Conservation (phyloP, 2,797 vertebrate genomes). For the Scleropages formosus region DNA sequence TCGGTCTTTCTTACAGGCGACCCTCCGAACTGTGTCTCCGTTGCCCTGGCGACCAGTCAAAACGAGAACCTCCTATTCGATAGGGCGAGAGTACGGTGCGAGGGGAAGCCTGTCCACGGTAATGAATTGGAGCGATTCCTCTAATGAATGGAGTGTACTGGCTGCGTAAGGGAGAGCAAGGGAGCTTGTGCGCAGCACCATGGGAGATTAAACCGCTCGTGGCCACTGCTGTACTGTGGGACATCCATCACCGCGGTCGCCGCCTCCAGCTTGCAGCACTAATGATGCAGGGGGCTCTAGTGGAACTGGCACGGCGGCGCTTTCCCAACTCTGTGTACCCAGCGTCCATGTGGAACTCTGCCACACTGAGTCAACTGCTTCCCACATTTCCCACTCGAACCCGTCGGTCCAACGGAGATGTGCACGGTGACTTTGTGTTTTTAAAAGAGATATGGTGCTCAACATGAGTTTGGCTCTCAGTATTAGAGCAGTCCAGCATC, state of each 20-base stretch:
- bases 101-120: constrained; percentile 44
- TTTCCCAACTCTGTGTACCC: too few relatives aligned
- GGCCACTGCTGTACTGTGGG: constrained; percentile 51
- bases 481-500: too few relatives aligned
- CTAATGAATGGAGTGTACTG: constrained; percentile 61
- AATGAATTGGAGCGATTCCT: constrained; percentile 61
- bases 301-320: too few relatives aligned
- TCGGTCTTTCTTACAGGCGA: neutral
- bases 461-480: too few relatives aligned
- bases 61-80: constrained; percentile 29
- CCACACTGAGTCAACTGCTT: too few relatives aligned
- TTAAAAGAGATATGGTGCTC: too few relatives aligned
- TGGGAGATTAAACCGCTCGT: constrained; percentile 63
- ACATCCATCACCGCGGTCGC: too few relatives aligned
- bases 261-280: too few relatives aligned
- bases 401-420: too few relatives aligned
- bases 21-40: constrained; percentile 3
- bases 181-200: constrained; percentile 55
- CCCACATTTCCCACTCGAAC: too few relatives aligned
- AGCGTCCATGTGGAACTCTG: too few relatives aligned
- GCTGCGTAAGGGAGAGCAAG: constrained; percentile 57
- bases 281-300: neutral
- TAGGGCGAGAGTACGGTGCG: constrained; percentile 32
- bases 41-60: constrained; percentile 28
- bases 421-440: too few relatives aligned